Base-by-base conservation (phyloP, 2,888 invertebrate species). In the Acleris literana region DNA sequence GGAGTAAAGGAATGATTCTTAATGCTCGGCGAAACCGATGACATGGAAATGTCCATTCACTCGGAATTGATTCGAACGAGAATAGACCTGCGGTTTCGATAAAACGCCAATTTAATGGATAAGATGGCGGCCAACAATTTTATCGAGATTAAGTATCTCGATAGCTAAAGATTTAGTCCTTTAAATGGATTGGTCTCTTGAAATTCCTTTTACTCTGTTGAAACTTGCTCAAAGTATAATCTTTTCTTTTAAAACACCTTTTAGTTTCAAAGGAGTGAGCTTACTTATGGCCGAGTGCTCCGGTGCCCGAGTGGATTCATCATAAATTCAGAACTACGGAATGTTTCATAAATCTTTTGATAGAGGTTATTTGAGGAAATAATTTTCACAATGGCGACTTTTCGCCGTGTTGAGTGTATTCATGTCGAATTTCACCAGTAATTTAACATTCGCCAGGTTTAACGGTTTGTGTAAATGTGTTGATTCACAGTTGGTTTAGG, bases 41-140 rank as follows among this genome's bases (percentile, higher is more conserved):
- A 86, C 77, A 82, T 83, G 87, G 87, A 90, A 91, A 88, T 84
- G 84, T 57, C 79, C 81, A 79, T 81, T 82, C 83, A 70, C 59
- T 78, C 76, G 88, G 87, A 88, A 88, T 76, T 78, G 81, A 86
- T 87, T 83, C 76, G 76, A 76, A 77, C 77, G 74, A 82, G 80
- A 86, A 84, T 77, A 55, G 67, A 70, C 68, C 62, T 58, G 68
- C 51, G 60, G 57, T 80, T 46, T 77, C 80, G 82, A 85, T 84
- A 85, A 83, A 83, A 17, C 81, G 78, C 79, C 74, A 74, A 76
- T 76, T 75, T 79, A 76, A 77, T 76, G 71, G 74, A 68, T 69
- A 69, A 69, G 69, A 68, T 71, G 68, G 54, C 59, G 62, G 58
- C 64, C 39, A 64, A 57, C 65, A 66, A 59, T 57, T 67, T 51